Base-by-base conservation (phyloP, 2,888 invertebrate genomes). In the Drosophila paucipuncta region DNA sequence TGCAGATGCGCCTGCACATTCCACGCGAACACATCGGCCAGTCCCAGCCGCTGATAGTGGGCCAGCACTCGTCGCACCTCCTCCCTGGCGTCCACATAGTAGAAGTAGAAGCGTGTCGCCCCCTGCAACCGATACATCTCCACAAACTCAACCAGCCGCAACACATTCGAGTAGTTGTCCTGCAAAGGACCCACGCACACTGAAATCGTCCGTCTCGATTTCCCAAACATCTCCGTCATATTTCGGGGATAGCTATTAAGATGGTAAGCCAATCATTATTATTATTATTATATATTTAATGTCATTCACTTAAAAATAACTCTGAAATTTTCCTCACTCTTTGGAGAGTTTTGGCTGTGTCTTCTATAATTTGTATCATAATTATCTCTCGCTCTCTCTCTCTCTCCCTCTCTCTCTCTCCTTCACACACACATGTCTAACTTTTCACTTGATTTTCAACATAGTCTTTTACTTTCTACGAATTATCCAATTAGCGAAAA, bases 61-160 rank as follows among this genome's bases (percentile, higher is more conserved):
- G 89, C 68, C 22, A 94, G 83, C 1, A 94, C 91, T 1, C 84
- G 85, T 7, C 89, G 77, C 2, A 94, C 93, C 37, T 93, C 91
- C 5, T 86, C 73, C 2, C 91, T 92, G 41, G 92, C 90, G 7
- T 93, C 92, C 74, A 93, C 85, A 33, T 93, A 92, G 80, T 94
- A 94, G 76, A 94, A 94, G 47, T 94, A 94, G 57, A 94, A 94
- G 59, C 94, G 94, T 2, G 87, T 90, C 18, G 92, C 94, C 0
- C 94, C 94, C 69, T 94, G 85, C 55, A 94, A 77, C 4, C 92
- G 90, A 73, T 94, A 93, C 78, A 94, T 92, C 78, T 94, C 94
- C 41, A 94, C 91, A 72, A 94, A 94, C 79, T 94, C 94, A 3
- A 93, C 93, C 31, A 94, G 69, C n/a, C 94, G 93, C 22, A 94